Base-by-base conservation (phyloP, 1,140 invertebrate species). In the Sycobia sp. region DNA sequence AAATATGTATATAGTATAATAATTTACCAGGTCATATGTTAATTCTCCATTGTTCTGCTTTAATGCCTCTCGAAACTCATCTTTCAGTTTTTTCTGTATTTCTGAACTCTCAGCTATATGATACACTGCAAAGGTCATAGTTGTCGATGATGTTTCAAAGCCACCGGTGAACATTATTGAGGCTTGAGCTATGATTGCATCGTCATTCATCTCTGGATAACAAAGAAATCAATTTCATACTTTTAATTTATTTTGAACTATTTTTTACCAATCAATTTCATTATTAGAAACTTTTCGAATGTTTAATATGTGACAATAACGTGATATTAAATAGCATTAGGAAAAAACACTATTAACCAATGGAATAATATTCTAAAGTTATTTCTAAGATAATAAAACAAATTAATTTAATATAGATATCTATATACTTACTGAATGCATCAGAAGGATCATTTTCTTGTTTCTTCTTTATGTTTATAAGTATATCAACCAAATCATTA, bases 111-210 rank as follows among this genome's bases (percentile, higher is more conserved):
- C 67, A 5, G 89, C 86, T 25, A 91, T 68, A 60, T 86, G 84
- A 47, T 83, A 83, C 3, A 86, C 67, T 0, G 83, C 72, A 63
- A 86, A 87, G 0, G 82, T 73, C 32, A 89, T 72, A 1, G 84
- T 77, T 0, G 82, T 83, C 0, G 85, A 77, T 0, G 85, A 83
- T 0, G 87, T 88, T 71, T 89, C 88, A 66, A 86, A 90, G 2
- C 88, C 89, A 54, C 85, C 90, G 3, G 84, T 75, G 65, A 90
- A 88, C 67, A 92, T 91, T 7, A 88, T 38, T 1, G 87, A 76
- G 1, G 85, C 84, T 67, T 91, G 87, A 0, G 86, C 84, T 2
- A 88, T 77, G 8, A 93, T 83, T 67, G 90, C 86, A 14, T 86
- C 83, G 36, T 87, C 86, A 0, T 80, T 81, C 68, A 87, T 84